Conservation (phyloP, 2,113 vertebrate species). For the Lutjanus erythropterus region DNA sequence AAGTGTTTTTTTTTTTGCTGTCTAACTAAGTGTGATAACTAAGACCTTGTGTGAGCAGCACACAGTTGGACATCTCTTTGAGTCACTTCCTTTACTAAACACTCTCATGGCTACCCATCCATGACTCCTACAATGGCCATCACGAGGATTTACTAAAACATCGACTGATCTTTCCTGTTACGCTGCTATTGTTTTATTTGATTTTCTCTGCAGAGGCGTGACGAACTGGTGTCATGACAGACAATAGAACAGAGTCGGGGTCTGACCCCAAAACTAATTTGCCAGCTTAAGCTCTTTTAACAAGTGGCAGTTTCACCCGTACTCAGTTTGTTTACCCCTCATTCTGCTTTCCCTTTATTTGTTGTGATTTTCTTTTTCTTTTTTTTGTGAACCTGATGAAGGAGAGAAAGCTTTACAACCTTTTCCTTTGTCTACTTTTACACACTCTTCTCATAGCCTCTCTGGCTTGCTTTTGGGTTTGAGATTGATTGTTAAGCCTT, state of each 20-base stretch:
- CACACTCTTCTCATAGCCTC: background rate
- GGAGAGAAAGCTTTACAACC: background rate
- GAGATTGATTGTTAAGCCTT: background rate
- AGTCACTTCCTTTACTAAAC: constrained; percentile 81
- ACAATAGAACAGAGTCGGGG: constrained; percentile 73
- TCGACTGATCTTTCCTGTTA: constrained; percentile 75
- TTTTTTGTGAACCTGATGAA: constrained; percentile 9
- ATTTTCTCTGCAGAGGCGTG: constrained; percentile 79
- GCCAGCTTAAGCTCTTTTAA: constrained; percentile 71
- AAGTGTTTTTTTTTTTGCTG: background rate
- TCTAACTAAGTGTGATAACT: constrained; percentile 44
- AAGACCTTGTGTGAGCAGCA: constrained; percentile 41
- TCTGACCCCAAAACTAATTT: constrained; percentile 83
- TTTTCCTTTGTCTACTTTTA: background rate
- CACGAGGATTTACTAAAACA: constrained; percentile 79
- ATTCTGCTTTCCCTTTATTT: constrained; percentile 66
- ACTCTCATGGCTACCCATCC: constrained; percentile 75
- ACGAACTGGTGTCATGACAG: constrained; percentile 67
- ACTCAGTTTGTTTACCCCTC: constrained; percentile 75
- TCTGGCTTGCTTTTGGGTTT: background rate
- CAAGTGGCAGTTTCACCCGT: constrained; percentile 65
- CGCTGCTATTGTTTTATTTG: constrained; percentile 82
- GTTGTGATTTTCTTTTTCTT: constrained; percentile 58
- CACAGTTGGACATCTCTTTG: constrained; percentile 49
- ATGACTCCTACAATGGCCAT: constrained; percentile 76